Conservation (phyloP, 1,140 invertebrate genomes). For the Gryllus bimaculatus region DNA sequence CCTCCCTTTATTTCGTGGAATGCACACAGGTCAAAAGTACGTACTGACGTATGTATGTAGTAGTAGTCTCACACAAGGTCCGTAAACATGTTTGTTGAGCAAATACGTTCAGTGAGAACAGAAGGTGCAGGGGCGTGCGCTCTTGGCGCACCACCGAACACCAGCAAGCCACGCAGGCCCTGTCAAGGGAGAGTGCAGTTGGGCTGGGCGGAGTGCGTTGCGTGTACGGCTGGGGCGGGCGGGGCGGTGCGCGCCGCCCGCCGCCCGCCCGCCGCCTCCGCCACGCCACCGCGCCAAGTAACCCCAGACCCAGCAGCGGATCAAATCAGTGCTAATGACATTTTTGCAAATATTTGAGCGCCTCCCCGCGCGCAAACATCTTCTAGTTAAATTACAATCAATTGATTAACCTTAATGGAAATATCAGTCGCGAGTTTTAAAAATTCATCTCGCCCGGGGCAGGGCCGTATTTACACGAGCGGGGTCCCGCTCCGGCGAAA, state of each 20-base stretch:
- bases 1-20: background rate
- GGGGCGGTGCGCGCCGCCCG: too few relatives aligned
- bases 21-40: background rate
- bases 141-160: background rate
- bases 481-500: background rate
- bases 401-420: background rate
- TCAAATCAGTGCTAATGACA: too few relatives aligned
- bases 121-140: background rate
- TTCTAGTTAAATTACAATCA: background rate
- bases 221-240: too few relatives aligned
- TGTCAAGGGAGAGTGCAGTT: background rate
- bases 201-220: background rate
- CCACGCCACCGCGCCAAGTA: too few relatives aligned
- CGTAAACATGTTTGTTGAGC: background rate
- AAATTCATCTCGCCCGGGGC: too few relatives aligned
- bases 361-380: background rate
- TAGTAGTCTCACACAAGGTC: background rate
- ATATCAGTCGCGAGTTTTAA: background rate
- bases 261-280: too few relatives aligned
- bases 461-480: background rate
- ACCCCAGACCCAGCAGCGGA: too few relatives aligned
- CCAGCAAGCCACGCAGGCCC: background rate
- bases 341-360: background rate
- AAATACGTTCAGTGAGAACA: background rate
- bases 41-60: background rate